A percentile compares a stretch with the other conserved stretches of the same genome.
Conservation (phyloP, 30 jellyfish, hydroid and myxozoan species). For the Aurelia aurita complex sp. Pacific region DNA sequence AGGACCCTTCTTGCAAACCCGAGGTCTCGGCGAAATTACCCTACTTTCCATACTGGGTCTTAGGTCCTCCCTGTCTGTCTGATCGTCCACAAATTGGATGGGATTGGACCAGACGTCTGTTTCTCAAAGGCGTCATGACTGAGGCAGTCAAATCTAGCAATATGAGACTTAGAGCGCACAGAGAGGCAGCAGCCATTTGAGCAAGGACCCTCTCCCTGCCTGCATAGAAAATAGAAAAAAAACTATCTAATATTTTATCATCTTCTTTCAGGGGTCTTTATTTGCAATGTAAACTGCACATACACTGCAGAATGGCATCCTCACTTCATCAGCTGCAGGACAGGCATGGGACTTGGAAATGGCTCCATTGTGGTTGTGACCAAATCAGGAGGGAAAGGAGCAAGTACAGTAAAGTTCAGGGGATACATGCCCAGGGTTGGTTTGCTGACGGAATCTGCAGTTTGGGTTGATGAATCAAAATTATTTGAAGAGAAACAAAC, state of each 20-base stretch:
- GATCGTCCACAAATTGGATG: too few species aligned
- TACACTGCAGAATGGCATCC: slow-evolving; percentile 96
- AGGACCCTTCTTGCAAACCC: too few species aligned
- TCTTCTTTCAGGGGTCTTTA: slow-evolving; percentile 79
- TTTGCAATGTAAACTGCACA: slow-evolving; percentile 93
- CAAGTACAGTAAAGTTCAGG: slow-evolving; percentile 90
- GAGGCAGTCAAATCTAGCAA: neutral
- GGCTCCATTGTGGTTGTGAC: slow-evolving; percentile 94
- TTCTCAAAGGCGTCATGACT: neutral
- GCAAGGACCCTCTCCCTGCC: too few species aligned
- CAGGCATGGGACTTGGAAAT: slow-evolving; percentile 91
- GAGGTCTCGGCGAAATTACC: too few species aligned
- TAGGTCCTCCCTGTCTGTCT: too few species aligned
- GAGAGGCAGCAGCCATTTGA: too few species aligned
- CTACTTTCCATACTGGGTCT: too few species aligned
- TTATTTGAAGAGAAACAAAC: slow-evolving; percentile 95
- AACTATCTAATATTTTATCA: too few species aligned
- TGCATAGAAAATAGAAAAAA: too few species aligned
- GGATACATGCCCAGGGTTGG: slow-evolving; percentile 99
- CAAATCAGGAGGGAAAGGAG: slow-evolving; percentile 90
- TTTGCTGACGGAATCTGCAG: slow-evolving; percentile 91
- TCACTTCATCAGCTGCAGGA: slow-evolving; percentile 74
- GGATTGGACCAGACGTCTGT: too few species aligned
- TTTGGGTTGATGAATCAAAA: slow-evolving; percentile 98
- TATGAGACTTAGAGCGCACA: neutral